A percentile compares a stretch with the other conserved stretches of the same genome.
Conservation (phyloP, 2,797 vertebrate species). For the Gephyroberyx darwinii region DNA sequence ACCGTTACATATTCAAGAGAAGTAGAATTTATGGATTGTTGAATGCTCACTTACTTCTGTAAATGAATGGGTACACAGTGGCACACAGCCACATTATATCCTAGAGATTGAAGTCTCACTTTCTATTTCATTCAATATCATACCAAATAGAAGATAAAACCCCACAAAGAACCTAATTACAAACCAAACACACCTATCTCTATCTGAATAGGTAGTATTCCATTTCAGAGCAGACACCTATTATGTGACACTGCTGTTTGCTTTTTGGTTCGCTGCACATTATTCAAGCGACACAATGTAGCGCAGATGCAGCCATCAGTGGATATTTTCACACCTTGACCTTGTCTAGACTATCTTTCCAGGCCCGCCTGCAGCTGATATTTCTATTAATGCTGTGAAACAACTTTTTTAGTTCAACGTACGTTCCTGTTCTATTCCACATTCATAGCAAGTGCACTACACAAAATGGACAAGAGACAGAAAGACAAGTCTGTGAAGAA, state of each 20-base stretch:
- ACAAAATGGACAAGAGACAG: constrained; percentile 1
- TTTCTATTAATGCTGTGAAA: constrained; percentile 13
- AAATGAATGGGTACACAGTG: neutral
- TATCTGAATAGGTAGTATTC: constrained; percentile 8
- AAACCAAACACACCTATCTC: constrained; percentile 13
- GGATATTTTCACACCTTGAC: constrained; percentile 11
- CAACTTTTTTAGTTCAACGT: constrained; percentile 13
- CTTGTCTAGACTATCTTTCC: neutral
- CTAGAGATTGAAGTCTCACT: constrained; percentile 11
- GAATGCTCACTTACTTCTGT: constrained; percentile 1
- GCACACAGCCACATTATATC: neutral
- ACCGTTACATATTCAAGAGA: neutral
- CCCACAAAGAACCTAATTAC: constrained; percentile 13
- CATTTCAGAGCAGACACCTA: neutral
- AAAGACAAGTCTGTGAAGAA: neutral
- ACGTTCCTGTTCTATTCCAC: constrained; percentile 8
- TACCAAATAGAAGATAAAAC: constrained; percentile 9
- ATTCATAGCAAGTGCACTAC: constrained; percentile 1
- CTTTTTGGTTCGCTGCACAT: constrained; percentile 22
- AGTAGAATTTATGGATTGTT: neutral
- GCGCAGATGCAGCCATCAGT: constrained; percentile 7
- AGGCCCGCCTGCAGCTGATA: constrained; percentile 3
- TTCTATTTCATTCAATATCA: constrained; percentile 13
- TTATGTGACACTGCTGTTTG: constrained; percentile 31
- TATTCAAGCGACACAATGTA: constrained; percentile 9